Conservation (phyloP, 1,140 invertebrate genomes). For the Philotrypesis tridentata region DNA sequence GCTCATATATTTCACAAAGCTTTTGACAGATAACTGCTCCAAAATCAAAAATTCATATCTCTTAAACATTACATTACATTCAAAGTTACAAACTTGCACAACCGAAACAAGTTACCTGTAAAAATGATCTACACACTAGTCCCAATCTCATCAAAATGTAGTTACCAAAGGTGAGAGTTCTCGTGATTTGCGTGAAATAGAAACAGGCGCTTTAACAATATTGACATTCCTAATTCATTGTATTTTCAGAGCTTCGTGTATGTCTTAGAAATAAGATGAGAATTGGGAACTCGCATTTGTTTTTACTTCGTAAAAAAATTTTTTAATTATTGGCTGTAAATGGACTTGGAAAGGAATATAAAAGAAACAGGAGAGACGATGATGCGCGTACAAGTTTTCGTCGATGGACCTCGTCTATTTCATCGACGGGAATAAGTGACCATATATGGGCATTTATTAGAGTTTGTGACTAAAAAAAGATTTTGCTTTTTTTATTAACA, state of each 20-base stretch:
- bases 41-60: background rate
- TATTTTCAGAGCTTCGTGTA: conserved; percentile 28
- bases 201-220: background rate
- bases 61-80: too few species aligned
- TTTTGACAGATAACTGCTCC: background rate
- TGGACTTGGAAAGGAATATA: conserved; percentile 18
- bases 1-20: too few species aligned
- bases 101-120: too few species aligned
- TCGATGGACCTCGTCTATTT: conserved; percentile 9
- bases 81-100: too few species aligned
- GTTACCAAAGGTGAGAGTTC: conserved; percentile 19
- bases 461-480: conserved; percentile 17
- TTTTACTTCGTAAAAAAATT: conserved; percentile 21
- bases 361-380: conserved; percentile 9
- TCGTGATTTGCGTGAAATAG: background rate
- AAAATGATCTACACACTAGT: background rate
- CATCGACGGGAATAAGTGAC: conserved; percentile 32
- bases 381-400: conserved; percentile 32
- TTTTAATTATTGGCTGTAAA: conserved; percentile 17
- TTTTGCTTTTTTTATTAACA: background rate
- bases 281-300: conserved; percentile 26
- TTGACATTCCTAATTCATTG: background rate
- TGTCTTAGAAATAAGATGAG: conserved; percentile 30
- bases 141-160: conserved; percentile 32
- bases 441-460: conserved; percentile 34